A percentile compares a stretch with the other conserved stretches of the same genome.
Evolutionary conservation across 2,113 vertebrate species (phyloP).

Genomic region (Corydoras sp.): DNA sequence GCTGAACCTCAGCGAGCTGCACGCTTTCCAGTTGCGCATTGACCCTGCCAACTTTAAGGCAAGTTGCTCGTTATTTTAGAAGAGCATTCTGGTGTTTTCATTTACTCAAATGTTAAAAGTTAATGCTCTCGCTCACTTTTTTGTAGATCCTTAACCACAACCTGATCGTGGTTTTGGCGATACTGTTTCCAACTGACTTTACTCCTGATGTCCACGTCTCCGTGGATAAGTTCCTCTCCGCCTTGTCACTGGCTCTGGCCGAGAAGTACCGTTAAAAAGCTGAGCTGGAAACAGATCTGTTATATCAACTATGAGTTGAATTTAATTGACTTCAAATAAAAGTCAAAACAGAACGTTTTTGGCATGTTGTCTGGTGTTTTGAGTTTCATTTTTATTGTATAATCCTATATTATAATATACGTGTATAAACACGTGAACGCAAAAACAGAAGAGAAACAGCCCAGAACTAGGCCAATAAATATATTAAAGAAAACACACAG

Average conservation of each 20-base stretch:
- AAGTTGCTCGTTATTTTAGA: not conserved
- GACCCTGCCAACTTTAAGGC: constrained; percentile 82
- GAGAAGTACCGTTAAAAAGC: constrained; percentile 64
- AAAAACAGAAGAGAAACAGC: too few species aligned
- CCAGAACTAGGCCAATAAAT: too few species aligned
- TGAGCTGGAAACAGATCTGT: not conserved
- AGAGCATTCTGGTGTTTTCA: not conserved
- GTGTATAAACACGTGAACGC: too few species aligned
- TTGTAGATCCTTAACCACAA: constrained; percentile 54
- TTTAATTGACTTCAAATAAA: too few species aligned
- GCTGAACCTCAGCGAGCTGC: constrained; percentile 73
- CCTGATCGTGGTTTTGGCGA: constrained; percentile 59
- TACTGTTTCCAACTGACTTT: constrained; percentile 55
- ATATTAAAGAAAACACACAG: too few species aligned
- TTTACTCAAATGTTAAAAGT: too few species aligned
- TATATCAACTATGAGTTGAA: not conserved
- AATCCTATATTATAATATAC: too few species aligned
- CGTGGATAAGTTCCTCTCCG: constrained; percentile 64
- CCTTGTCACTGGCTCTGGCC: constrained; percentile 54
- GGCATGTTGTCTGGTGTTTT: too few species aligned
- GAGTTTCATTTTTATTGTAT: too few species aligned
- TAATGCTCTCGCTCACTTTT: constrained; percentile 47
- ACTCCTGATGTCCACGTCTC: constrained; percentile 60
- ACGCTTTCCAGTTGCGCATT: constrained; percentile 77
- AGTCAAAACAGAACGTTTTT: too few species aligned